Percentiles rank a stretch among this genome's conserved stretches.
Evolutionary conservation across 2,888 invertebrate genomes (phyloP).

Genomic region (Cryptocheilus praepositus): DNA sequence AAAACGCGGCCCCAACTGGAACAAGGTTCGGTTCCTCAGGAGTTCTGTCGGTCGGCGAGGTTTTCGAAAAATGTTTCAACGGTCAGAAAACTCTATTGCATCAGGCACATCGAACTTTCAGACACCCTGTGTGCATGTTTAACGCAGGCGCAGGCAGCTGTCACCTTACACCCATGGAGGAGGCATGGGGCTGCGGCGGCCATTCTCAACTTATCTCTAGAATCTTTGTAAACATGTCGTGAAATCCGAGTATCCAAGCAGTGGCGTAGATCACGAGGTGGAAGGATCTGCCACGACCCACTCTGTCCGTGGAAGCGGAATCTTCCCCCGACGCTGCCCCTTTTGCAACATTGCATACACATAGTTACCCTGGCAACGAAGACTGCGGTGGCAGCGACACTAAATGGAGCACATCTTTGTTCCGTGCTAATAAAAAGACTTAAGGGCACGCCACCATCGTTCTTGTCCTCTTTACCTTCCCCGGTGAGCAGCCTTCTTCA

Average conservation of each 20-base stretch:
- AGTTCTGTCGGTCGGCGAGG: too few relatives aligned
- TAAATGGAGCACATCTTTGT: constrained; percentile 67
- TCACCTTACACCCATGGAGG: constrained; percentile 74
- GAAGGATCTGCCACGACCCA: constrained; percentile 44
- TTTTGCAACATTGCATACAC: constrained; percentile 45
- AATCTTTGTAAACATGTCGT: constrained; percentile 76
- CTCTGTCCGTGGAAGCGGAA: constrained; percentile 37
- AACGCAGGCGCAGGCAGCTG: constrained; percentile 73
- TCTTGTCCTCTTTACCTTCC: constrained; percentile 16
- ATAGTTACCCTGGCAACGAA: constrained; percentile 62
- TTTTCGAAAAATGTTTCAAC: too few relatives aligned
- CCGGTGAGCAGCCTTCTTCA: constrained; percentile 9
- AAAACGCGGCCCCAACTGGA: too few relatives aligned
- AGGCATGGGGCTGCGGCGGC: constrained; percentile 70
- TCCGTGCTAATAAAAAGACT: constrained; percentile 61
- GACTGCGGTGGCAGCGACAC: constrained; percentile 56
- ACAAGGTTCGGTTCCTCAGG: too few relatives aligned
- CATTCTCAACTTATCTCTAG: constrained; percentile 75
- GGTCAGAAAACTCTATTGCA: too few relatives aligned
- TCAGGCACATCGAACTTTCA: constrained; percentile 33
- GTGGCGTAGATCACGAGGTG: constrained; percentile 71
- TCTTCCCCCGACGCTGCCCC: constrained; percentile 13
- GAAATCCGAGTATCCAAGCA: constrained; percentile 74
- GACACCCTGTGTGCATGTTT: constrained; percentile 52
- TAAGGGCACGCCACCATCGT: constrained; percentile 41